Evolutionary conservation across 2,888 invertebrate species (phyloP).

Genomic region (Sphaerophoria taeniata): DNA sequence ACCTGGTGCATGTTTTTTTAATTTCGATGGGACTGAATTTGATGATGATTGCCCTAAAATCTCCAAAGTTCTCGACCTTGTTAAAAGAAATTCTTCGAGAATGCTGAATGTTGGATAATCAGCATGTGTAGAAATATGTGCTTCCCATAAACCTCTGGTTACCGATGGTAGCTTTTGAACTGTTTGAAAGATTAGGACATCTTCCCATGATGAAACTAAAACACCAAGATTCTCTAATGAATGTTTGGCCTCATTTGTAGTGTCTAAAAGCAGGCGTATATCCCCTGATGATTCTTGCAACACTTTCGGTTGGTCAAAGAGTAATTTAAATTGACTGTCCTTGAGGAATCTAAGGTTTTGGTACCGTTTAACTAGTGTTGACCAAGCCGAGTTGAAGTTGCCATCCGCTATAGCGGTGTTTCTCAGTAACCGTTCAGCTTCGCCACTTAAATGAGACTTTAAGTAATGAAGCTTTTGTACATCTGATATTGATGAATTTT

Average conservation of each 20-base stretch:
- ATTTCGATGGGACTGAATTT: background rate
- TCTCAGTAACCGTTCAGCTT: background rate
- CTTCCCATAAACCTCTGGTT: constrained; percentile 35
- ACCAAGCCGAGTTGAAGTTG: constrained; percentile 45
- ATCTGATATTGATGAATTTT: constrained; percentile 41
- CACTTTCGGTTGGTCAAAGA: constrained; percentile 4
- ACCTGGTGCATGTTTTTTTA: background rate
- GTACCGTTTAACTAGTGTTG: constrained; percentile 21
- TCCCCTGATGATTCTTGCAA: constrained; percentile 16
- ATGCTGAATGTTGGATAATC: constrained; percentile 36
- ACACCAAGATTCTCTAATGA: constrained; percentile 38
- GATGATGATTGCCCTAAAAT: constrained; percentile 27
- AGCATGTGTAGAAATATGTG: constrained; percentile 24
- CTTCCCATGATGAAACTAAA: constrained; percentile 38
- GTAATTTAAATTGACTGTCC: constrained; percentile 38
- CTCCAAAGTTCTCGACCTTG: constrained; percentile 34
- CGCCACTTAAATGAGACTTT: constrained; percentile 1
- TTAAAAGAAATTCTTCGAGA: constrained; percentile 25
- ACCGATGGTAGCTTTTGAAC: constrained; percentile 23
- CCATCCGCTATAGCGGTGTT: constrained; percentile 15
- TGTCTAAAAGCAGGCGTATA: constrained; percentile 8
- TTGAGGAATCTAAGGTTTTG: constrained; percentile 32
- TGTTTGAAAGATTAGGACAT: constrained; percentile 43
- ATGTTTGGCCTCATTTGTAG: constrained; percentile 19
- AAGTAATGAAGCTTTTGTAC: constrained; percentile 29